Evolutionary conservation across 2,113 vertebrate genomes (phyloP), one percentile per base, ranked within the genome.

Genomic region (Etheostoma cragini): DNA sequence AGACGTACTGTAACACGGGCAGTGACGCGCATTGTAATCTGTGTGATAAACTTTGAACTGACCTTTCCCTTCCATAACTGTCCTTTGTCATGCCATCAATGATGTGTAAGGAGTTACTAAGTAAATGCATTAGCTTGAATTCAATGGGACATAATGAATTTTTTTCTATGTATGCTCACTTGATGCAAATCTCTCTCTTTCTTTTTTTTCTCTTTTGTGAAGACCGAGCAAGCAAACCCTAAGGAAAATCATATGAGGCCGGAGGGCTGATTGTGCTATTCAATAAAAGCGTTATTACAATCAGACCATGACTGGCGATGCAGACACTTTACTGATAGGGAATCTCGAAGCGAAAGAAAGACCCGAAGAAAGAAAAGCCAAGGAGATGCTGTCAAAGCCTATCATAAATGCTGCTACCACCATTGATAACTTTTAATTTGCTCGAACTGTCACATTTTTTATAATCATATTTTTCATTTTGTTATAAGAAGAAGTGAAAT

Each of bases 401-500:
- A 78, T 84, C 82, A 45, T 61, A 65, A 76, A 86, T 67, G 62
- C 71, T 79, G 60, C 65, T 72, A 42, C 54, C 67, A 15, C 78
- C 68, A 86, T 91, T 89, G 84, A 90, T 76, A 92, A 90, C 84
- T 92, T 93, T 93, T 92, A 89, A 93, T 92, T 92, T 93, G 85
- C 78, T 89, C 77, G 79, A 83, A 78, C 84, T 81, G 87, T 90
- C 79, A 30, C 4, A 30, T 30, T 30, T 30, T 26, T 30, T 30
- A 30, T 30, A 4, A 4, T 30, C 30, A 30, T 30, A 30, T 30
- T 30, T 30, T 30, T 30, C 30, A 30, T 30, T 30, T 91, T 91
- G 81, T 83, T 81, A 77, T 83, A 65, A 78, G 77, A 82, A 80
- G 45, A 82, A 87, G 63, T 50, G 26, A 75, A 87, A 88, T 64